A percentile compares a stretch with the other conserved stretches of the same genome.
phyloP scores from a whole-genome alignment of 2,113 vertebrate species.

The Amphiprion ocellaris region DNA sequence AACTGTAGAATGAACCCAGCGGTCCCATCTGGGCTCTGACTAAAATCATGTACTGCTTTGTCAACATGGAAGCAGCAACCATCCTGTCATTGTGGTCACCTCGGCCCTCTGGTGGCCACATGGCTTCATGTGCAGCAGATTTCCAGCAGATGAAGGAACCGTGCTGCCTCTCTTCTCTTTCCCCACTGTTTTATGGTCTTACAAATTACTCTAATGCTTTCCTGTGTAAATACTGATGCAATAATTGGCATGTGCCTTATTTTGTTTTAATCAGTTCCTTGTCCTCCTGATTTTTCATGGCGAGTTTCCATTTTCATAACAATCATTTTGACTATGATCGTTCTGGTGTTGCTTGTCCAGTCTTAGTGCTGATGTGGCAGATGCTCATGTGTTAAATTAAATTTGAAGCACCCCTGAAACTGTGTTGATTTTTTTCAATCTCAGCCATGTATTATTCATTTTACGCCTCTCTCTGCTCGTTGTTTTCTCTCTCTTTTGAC shows the following conservation, averaged over 20 bases:
- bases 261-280: slow-evolving; percentile 28
- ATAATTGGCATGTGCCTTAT: slow-evolving; percentile 19
- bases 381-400: slow-evolving; percentile 8
- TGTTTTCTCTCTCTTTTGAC: background rate
- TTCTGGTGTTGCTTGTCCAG: background rate
- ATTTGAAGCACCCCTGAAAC: slow-evolving; percentile 10
- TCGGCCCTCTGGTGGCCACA: slow-evolving; percentile 75
- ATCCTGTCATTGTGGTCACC: slow-evolving; percentile 20
- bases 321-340: background rate
- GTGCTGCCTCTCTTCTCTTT: background rate
- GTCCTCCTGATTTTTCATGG: slow-evolving; percentile 10
- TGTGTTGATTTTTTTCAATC: slow-evolving; percentile 3
- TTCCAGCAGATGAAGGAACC: background rate
- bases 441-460: background rate
- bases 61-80: slow-evolving; percentile 1
- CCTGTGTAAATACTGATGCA: slow-evolving; percentile 36
- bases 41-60: slow-evolving; percentile 3
- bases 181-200: slow-evolving; percentile 29
- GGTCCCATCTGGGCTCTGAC: slow-evolving; percentile 20
- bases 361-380: background rate
- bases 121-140: background rate
- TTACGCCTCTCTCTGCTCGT: background rate
- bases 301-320: background rate
- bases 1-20: slow-evolving; percentile 2
- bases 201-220: slow-evolving; percentile 21